Conservation (phyloP, 2,113 vertebrate genomes). For the Pelecanus crispus region DNA sequence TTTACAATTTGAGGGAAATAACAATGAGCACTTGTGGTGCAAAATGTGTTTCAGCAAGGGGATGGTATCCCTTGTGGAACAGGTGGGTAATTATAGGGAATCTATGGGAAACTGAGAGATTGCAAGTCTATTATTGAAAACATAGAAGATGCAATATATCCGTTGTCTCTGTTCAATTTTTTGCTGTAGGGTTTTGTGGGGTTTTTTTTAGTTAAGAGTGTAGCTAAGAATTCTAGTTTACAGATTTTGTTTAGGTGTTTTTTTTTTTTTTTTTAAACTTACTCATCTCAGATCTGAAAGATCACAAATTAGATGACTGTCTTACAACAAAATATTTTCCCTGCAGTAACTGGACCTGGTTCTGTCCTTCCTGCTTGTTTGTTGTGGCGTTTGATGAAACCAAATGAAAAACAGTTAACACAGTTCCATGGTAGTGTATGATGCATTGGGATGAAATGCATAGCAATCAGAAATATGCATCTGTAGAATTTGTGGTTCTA, state of each 20-base stretch:
- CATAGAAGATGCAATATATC: background rate
- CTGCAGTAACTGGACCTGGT: rapidly evolving
- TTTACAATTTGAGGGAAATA: background rate
- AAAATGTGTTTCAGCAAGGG: background rate
- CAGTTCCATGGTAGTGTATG: background rate
- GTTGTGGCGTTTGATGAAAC: background rate
- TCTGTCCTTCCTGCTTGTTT: background rate
- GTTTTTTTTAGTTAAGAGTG: background rate
- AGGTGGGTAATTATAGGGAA: background rate
- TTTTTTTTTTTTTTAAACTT: background rate
- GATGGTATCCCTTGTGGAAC: background rate
- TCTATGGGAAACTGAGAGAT: background rate
- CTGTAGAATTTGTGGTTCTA: background rate
- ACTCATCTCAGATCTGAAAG: background rate
- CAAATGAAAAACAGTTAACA: background rate
- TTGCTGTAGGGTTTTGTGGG: background rate
- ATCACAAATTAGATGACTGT: background rate
- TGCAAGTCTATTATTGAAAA: background rate
- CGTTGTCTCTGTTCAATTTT: background rate
- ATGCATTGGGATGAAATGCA: background rate
- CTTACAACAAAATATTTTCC: background rate
- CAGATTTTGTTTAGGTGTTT: too few species aligned
- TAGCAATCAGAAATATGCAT: background rate
- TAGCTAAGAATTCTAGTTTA: background rate
- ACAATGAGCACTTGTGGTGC: background rate